Evolutionary conservation across 2,888 invertebrate genomes (phyloP).

Genomic region (Smittia aterrima): DNA sequence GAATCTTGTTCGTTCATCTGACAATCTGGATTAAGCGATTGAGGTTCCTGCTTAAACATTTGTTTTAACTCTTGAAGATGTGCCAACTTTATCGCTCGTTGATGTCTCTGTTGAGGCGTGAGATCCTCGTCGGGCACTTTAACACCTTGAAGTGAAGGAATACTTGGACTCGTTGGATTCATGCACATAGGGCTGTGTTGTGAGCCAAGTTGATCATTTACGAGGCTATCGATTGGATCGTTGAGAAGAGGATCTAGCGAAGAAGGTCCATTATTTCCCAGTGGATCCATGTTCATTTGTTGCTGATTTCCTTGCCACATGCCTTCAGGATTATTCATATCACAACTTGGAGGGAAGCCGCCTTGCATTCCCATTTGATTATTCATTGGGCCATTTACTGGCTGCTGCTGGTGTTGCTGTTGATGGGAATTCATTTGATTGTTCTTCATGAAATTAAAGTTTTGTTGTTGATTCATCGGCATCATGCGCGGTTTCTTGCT

Average conservation of each 20-base stretch:
- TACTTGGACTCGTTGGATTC: conserved; percentile 57
- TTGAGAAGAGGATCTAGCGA: not conserved
- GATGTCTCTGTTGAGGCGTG: conserved; percentile 92
- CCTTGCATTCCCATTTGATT: conserved; percentile 38
- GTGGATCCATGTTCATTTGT: conserved; percentile 52
- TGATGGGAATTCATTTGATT: conserved; percentile 53
- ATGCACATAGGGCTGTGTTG: conserved; percentile 42
- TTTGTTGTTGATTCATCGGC: conserved; percentile 43
- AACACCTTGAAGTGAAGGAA: conserved; percentile 68
- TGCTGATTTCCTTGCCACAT: conserved; percentile 46
- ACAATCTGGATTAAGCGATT: not conserved
- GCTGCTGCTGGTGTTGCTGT: conserved; percentile 29
- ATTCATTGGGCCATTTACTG: conserved; percentile 28
- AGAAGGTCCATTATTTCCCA: conserved; percentile 52
- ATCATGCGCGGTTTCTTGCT: conserved; percentile 42
- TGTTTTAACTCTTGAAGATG: conserved; percentile 57
- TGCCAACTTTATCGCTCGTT: conserved; percentile 89
- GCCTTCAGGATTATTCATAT: conserved; percentile 28
- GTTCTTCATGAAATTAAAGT: conserved; percentile 58
- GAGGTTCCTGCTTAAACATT: conserved; percentile 30
- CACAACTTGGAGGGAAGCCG: conserved; percentile 35
- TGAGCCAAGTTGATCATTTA: conserved; percentile 28
- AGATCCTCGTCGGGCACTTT: conserved; percentile 95
- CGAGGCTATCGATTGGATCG: conserved; percentile 24
- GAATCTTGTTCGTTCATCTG: conserved; percentile 25